These are phyloP conservation scores for Epinotia bilunana DNA, from an alignment of 2,888 invertebrate genomes.

Conservation along the genomic window DNA sequence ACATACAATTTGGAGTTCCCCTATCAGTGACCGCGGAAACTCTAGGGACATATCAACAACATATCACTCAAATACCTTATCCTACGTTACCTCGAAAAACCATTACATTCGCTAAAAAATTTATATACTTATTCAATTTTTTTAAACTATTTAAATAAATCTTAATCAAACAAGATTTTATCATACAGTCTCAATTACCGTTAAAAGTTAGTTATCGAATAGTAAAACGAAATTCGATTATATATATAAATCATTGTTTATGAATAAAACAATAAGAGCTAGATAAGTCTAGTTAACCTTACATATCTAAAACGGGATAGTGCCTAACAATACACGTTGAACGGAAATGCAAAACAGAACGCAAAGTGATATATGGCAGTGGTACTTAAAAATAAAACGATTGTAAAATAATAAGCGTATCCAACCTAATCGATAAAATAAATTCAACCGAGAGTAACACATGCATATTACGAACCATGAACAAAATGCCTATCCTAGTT, in stretches of 20 bases:
- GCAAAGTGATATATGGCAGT: slow-evolving; percentile 72
- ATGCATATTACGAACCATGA: slow-evolving; percentile 8
- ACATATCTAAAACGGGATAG: slow-evolving; percentile 26
- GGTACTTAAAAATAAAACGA: slow-evolving; percentile 61
- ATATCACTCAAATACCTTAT: slow-evolving; percentile 44
- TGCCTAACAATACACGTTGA: slow-evolving; percentile 32
- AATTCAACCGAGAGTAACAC: slow-evolving; percentile 42
- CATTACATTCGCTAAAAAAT: slow-evolving; percentile 45
- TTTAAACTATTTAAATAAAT: slow-evolving; percentile 46
- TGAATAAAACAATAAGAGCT: slow-evolving; percentile 49
- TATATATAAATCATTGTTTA: slow-evolving; percentile 53
- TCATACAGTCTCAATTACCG: slow-evolving; percentile 74
- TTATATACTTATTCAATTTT: slow-evolving; percentile 38
- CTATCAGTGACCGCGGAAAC: slow-evolving; percentile 7
- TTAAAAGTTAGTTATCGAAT: slow-evolving; percentile 54
- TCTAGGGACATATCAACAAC: slow-evolving; percentile 35
- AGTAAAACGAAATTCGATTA: slow-evolving; percentile 48
- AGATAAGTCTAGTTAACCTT: slow-evolving; percentile 34
- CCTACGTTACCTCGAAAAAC: slow-evolving; percentile 34
- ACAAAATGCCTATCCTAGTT: slow-evolving; percentile 38
- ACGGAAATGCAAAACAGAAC: slow-evolving; percentile 44
- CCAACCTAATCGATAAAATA: slow-evolving; percentile 50
- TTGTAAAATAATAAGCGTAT: slow-evolving; percentile 79
- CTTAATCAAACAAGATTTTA: slow-evolving; percentile 50
- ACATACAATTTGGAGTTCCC: slow-evolving; percentile 6